phyloP scores from a whole-genome alignment of 2,113 vertebrate species.

The Gallinago media region DNA sequence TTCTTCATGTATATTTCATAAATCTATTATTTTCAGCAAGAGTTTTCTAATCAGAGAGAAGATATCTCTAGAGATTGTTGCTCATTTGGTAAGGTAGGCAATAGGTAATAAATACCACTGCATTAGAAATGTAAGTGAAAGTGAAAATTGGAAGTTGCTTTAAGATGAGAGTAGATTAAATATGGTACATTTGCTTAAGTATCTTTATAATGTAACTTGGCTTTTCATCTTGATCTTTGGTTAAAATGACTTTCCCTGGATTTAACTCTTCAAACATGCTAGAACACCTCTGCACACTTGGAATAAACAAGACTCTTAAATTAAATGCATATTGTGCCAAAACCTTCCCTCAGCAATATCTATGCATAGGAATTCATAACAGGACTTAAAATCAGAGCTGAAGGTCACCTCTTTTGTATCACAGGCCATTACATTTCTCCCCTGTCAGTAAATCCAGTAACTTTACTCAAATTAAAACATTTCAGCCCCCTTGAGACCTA shows the following conservation, averaged over 20 bases:
- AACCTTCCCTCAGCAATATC: conserved; percentile 18
- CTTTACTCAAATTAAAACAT: conserved; percentile 46
- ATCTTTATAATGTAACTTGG: conserved; percentile 44
- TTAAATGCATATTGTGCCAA: conserved; percentile 38
- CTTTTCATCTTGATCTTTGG: conserved; percentile 50
- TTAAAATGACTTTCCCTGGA: conserved; percentile 30
- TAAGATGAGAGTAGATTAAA: conserved; percentile 53
- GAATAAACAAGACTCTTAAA: conserved; percentile 49
- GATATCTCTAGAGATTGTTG: conserved; percentile 42
- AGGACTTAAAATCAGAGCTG: conserved; percentile 27
- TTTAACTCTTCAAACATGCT: neutral
- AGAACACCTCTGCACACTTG: neutral
- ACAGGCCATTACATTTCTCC: conserved; percentile 29
- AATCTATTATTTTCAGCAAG: conserved; percentile 45
- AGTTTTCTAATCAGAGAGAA: conserved; percentile 59
- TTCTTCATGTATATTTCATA: conserved; percentile 65
- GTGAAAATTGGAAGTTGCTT: conserved; percentile 56
- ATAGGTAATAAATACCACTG: conserved; percentile 54
- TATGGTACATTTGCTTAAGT: conserved; percentile 48
- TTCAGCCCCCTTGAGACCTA: neutral
- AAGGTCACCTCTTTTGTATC: conserved; percentile 48
- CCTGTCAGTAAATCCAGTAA: neutral
- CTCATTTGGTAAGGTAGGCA: conserved; percentile 52
- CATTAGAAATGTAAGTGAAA: conserved; percentile 59
- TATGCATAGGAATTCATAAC: conserved; percentile 10